Base-by-base conservation (phyloP, 2,797 vertebrate genomes). In the Iguana delicatissima region DNA sequence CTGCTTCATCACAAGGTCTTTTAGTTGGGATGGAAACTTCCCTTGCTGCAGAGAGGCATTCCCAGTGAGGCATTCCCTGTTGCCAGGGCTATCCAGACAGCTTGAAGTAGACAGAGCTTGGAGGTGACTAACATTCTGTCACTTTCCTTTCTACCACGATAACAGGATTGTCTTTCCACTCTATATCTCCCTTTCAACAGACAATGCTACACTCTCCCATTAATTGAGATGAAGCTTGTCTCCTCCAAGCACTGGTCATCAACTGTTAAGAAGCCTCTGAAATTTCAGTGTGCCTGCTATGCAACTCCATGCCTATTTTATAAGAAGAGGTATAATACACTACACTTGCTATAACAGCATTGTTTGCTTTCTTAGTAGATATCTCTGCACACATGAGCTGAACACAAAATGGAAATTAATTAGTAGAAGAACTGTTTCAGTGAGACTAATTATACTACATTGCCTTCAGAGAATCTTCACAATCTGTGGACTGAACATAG, bases 331-430 rank as follows among this genome's bases (percentile, higher is more conserved):
- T 32, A 35, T 42, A 76, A 59, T 62, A 84, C 26, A 12, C 1
- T 16, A 6, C 29, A 73, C 24, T 82, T 46, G 59, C 22, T 38
- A 38, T 26, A 81, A 74, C 55, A 50, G 59, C 29, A 38, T 80
- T 73, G 38, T 81, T 86, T 86, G 67, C 52, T 82, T 81, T 88
- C 50, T 72, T 57, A 57, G 67, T 38, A 88, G 87, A 57, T 52
- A 88, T 76, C 35, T 88, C 79, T 73, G 79, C 35, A 82, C 16
- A 57, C 52, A 81, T 42, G 64, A 88, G 52, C 52, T 55, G n/a
- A 52, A 42, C 32, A 73, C 38, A 86, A 80, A 46, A 81, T 73
- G 42, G 42, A 74, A 86, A 73, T 81, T 86, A 90, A 90, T 90
- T 85, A n/a, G 35, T 85, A 26, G 35, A 24, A 72, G 62, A 81